Conservation (phyloP, 2,113 vertebrate species). For the Psilopogon haemacephalus region DNA sequence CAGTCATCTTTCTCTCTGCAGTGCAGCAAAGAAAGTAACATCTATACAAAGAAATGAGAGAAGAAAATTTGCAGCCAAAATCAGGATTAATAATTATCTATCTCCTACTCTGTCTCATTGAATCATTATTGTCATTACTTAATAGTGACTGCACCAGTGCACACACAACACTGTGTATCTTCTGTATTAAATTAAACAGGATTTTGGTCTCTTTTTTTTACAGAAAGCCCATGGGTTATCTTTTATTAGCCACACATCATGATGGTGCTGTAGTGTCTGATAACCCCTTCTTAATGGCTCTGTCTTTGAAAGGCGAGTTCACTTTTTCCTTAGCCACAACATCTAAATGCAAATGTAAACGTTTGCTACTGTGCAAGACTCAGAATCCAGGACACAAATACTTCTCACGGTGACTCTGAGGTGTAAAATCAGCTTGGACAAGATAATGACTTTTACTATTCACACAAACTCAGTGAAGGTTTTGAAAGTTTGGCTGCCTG, state of each 20-base stretch:
- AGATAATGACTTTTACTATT: not conserved
- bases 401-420: not conserved
- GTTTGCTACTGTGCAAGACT: not conserved
- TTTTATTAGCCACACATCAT: not conserved
- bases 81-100: not conserved
- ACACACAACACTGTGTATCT: not conserved
- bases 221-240: not conserved
- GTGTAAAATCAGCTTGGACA: not conserved
- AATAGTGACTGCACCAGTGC: not conserved
- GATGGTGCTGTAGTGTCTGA: not conserved
- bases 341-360: not conserved
- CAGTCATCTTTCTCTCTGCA: not conserved
- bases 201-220: not conserved
- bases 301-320: not conserved
- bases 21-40: not conserved
- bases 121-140: not conserved
- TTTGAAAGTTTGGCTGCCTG: not conserved
- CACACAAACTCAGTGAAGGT: not conserved
- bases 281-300: not conserved
- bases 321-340: not conserved
- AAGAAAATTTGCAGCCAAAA: not conserved
- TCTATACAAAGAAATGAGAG: not conserved
- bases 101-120: not conserved
- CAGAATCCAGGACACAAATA: not conserved
- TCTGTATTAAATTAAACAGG: not conserved